phyloP scores from a whole-genome alignment of 1,140 invertebrate species.

The Cherax quadricarinatus region DNA sequence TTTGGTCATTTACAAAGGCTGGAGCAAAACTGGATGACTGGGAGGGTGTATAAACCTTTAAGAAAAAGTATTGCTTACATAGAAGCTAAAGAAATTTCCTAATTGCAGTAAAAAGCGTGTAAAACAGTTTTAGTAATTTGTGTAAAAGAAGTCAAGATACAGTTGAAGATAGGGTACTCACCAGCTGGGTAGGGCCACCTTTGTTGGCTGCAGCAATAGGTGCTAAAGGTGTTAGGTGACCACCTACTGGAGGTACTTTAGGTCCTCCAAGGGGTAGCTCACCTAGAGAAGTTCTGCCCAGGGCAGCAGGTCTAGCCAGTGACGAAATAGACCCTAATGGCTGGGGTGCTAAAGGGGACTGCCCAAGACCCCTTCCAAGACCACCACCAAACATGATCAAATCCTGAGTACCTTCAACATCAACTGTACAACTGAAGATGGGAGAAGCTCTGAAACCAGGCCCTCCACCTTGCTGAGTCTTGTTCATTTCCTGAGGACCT shows the following conservation, averaged over 20 bases:
- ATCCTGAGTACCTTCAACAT: not conserved
- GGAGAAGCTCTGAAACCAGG: not conserved
- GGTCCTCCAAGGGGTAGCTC: slow-evolving; percentile 3
- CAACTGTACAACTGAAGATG: not conserved
- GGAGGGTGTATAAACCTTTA: no score
- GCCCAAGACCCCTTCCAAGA: slow-evolving; percentile 25
- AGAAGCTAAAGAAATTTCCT: no score
- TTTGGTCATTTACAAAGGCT: no score
- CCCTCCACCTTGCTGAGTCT: not conserved
- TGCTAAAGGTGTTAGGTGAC: slow-evolving; percentile 54
- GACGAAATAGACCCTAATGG: slow-evolving; percentile 30
- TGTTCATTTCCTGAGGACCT: not conserved
- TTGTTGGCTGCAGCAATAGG: slow-evolving; percentile 55
- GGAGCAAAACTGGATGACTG: no score
- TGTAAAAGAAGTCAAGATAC: no score
- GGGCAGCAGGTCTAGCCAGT: slow-evolving; percentile 31
- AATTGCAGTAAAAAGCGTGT: no score
- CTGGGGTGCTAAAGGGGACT: not conserved
- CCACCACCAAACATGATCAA: slow-evolving; percentile 37
- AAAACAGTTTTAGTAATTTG: no score
- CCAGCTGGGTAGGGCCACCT: slow-evolving; percentile 32
- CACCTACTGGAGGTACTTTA: slow-evolving; percentile 46
- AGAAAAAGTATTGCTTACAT: no score
- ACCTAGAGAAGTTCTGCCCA: slow-evolving; percentile 15
- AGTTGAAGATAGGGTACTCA: slow-evolving; percentile 18